phyloP scores from a whole-genome alignment of 2,113 vertebrate genomes.

The Cinclus cinclus region DNA sequence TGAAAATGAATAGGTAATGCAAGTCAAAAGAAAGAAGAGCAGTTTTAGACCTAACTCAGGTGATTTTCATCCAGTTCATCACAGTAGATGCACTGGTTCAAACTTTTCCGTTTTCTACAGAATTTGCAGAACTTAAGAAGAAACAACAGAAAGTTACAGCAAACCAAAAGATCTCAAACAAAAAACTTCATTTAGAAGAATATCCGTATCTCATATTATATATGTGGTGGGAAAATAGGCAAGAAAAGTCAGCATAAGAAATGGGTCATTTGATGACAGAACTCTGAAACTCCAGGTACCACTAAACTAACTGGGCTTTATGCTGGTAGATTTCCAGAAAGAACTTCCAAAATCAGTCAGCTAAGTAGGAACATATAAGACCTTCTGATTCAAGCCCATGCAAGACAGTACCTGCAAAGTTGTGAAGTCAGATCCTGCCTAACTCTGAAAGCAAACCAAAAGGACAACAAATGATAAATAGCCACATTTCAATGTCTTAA shows the following conservation, averaged over 20 bases:
- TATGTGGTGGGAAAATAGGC: not conserved
- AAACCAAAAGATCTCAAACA: not conserved
- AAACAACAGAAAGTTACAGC: not conserved
- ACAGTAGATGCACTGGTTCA: not conserved
- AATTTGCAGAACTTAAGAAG: not conserved
- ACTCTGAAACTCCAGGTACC: not conserved
- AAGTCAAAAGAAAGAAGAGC: not conserved
- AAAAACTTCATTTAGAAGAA: not conserved
- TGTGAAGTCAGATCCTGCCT: not conserved
- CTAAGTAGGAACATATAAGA: not conserved
- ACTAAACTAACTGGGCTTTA: not conserved
- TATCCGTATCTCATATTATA: not conserved
- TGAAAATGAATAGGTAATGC: not conserved
- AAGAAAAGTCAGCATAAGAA: conserved; percentile 12
- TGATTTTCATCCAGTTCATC: not conserved
- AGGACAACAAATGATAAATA: not conserved
- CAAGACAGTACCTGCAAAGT: not conserved
- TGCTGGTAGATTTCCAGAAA: not conserved
- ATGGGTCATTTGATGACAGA: not conserved
- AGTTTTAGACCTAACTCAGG: not conserved
- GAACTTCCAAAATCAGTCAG: not conserved
- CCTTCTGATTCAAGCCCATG: not conserved
- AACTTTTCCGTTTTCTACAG: not conserved
- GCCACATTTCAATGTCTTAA: not conserved
- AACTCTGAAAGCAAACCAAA: conserved; percentile 14